These are phyloP conservation scores for Hermaeophaga mercurialis DNA, from an alignment of 2,888 invertebrate species.

Conservation along the genomic window DNA sequence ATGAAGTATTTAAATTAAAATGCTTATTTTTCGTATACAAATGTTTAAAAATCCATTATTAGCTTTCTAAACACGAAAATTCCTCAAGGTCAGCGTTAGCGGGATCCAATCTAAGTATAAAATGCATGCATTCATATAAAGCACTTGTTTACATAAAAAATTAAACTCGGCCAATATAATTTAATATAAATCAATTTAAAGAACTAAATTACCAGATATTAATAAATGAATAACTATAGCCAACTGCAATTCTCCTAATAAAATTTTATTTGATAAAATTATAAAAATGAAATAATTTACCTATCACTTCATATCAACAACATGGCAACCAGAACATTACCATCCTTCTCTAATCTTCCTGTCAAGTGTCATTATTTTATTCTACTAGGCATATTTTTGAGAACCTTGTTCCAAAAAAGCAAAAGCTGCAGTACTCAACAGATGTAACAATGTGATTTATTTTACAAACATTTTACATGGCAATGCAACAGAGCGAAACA, in stretches of 20 bases:
- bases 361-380: too few species aligned
- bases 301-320: slow-evolving; percentile 23
- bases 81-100: slow-evolving; percentile 35
- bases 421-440: too few species aligned
- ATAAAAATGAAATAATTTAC: slow-evolving; percentile 19
- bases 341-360: too few species aligned
- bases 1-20: slow-evolving; percentile 6
- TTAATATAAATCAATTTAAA: neutral
- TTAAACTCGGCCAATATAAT: neutral
- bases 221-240: slow-evolving; percentile 1
- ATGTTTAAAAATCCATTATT: slow-evolving; percentile 16
- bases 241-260: neutral
- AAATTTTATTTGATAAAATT: slow-evolving; percentile 8
- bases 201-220: neutral
- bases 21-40: neutral
- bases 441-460: too few species aligned
- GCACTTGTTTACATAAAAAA: slow-evolving; percentile 19
- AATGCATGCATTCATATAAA: slow-evolving; percentile 4
- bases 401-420: too few species aligned
- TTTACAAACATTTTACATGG: too few species aligned
- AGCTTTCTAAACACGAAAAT: slow-evolving; percentile 25
- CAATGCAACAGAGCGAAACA: too few species aligned
- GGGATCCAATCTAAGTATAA: slow-evolving; percentile 19
- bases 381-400: too few species aligned
- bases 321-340: slow-evolving; percentile 21